Evolutionary conservation across 2,888 invertebrate genomes (phyloP).

Genomic region (Petrolisthes manimaculis): DNA sequence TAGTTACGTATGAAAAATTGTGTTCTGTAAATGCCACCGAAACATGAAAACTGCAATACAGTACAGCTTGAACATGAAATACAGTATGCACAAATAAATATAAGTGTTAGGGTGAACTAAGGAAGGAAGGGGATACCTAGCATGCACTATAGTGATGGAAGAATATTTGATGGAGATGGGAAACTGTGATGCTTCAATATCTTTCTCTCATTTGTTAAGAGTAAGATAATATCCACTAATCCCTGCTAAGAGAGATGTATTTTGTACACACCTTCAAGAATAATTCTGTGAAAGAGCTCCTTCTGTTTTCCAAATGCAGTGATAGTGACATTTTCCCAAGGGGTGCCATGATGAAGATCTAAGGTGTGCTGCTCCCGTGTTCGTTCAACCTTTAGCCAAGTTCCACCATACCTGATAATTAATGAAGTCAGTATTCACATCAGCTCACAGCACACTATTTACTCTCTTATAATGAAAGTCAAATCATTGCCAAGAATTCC

Average conservation of each 20-base stretch:
- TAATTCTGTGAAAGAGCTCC: slow-evolving; percentile 60
- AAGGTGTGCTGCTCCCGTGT: slow-evolving; percentile 47
- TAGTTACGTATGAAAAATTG: no score
- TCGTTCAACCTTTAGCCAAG: slow-evolving; percentile 59
- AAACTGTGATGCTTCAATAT: neutral
- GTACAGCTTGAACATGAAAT: no score
- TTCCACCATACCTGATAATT: slow-evolving; percentile 54
- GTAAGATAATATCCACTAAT: no score
- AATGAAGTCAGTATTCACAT: neutral
- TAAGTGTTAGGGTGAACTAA: no score
- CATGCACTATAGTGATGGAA: no score
- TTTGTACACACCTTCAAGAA: slow-evolving; percentile 59
- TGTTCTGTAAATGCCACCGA: no score
- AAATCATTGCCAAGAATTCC: no score
- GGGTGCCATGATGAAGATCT: slow-evolving; percentile 56
- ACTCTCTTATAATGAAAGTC: no score
- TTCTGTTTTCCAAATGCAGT: slow-evolving; percentile 63
- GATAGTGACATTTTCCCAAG: slow-evolving; percentile 65
- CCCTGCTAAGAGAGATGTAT: neutral
- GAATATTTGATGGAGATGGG: no score
- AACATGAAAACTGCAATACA: no score
- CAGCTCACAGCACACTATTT: neutral
- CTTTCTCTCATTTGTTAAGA: neutral
- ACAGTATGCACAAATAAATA: no score
- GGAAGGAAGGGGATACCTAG: no score